These are phyloP conservation scores for Gorsachius goisagi DNA, from an alignment of 2,113 vertebrate genomes.

Conservation along the genomic window DNA sequence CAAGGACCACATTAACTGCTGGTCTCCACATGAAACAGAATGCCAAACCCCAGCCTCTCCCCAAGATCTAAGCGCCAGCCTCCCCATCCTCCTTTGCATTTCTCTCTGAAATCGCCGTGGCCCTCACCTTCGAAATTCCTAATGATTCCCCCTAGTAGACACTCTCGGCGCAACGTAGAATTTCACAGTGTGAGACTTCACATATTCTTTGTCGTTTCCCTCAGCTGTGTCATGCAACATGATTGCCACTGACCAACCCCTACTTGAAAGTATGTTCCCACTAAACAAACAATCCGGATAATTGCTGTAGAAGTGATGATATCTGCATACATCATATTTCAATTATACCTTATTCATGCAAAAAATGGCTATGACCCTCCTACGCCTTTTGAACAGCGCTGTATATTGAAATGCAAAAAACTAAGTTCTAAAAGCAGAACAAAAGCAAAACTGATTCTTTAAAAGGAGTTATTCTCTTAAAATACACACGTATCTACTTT, in stretches of 20 bases:
- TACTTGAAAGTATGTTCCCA: conserved; percentile 13
- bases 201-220: background rate
- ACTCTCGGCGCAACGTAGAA: background rate
- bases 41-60: conserved; percentile 31
- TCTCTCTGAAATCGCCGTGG: conserved; percentile 9
- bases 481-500: conserved; percentile 56
- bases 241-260: conserved; percentile 39
- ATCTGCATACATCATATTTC: conserved; percentile 59
- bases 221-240: background rate
- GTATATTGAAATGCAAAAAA: conserved; percentile 44
- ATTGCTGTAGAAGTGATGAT: conserved; percentile 51
- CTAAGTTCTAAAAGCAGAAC: conserved; percentile 49
- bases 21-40: conserved; percentile 64
- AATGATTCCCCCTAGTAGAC: background rate
- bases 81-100: conserved; percentile 7
- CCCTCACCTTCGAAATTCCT: conserved; percentile 17
- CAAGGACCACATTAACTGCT: conserved; percentile 55
- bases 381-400: background rate
- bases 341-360: conserved; percentile 52
- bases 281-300: conserved; percentile 43
- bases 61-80: background rate
- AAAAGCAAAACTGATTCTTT: conserved; percentile 45
- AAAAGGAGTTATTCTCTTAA: conserved; percentile 48
- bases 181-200: conserved; percentile 13
- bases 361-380: conserved; percentile 55